Evolutionary conservation across 2,888 invertebrate species (phyloP).

Genomic region (Hoplodrina blanda): DNA sequence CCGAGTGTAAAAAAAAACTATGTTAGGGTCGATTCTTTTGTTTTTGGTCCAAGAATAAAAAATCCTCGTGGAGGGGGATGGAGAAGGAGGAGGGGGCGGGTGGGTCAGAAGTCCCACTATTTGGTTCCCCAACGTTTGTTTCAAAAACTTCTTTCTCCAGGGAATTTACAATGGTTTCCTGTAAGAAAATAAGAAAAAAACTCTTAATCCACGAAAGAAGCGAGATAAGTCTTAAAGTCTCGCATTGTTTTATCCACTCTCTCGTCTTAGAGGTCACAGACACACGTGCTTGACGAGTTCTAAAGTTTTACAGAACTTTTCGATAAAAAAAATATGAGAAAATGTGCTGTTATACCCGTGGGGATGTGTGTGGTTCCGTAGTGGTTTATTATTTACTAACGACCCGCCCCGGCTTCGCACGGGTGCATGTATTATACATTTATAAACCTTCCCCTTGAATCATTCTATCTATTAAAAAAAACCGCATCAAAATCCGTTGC

Average conservation of each 20-base stretch:
- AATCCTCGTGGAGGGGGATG: too few species aligned
- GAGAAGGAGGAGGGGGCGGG: too few species aligned
- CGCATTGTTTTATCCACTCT: constrained; percentile 56
- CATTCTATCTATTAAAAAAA: too few species aligned
- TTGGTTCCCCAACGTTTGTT: constrained; percentile 13
- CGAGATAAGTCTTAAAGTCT: constrained; percentile 52
- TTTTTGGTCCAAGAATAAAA: too few species aligned
- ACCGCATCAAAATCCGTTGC: too few species aligned
- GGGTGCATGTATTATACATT: too few species aligned
- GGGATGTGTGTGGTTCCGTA: constrained; percentile 26
- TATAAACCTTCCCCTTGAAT: too few species aligned
- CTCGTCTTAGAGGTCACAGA: constrained; percentile 58
- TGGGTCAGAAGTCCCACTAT: constrained; percentile 7
- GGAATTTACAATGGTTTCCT: constrained; percentile 45
- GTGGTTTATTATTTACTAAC: neutral
- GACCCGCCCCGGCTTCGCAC: too few species aligned
- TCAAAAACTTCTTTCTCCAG: constrained; percentile 37
- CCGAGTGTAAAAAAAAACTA: too few species aligned
- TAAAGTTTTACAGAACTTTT: constrained; percentile 46
- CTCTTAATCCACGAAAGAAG: constrained; percentile 45
- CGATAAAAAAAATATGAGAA: constrained; percentile 44
- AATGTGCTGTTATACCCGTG: neutral
- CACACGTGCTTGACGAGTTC: constrained; percentile 60
- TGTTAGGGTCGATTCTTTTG: too few species aligned
- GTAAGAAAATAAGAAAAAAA: constrained; percentile 29